A percentile compares a stretch with the other conserved stretches of the same genome.
Conservation (phyloP, 2,113 vertebrate genomes). For the Pterocles gutturalis region DNA sequence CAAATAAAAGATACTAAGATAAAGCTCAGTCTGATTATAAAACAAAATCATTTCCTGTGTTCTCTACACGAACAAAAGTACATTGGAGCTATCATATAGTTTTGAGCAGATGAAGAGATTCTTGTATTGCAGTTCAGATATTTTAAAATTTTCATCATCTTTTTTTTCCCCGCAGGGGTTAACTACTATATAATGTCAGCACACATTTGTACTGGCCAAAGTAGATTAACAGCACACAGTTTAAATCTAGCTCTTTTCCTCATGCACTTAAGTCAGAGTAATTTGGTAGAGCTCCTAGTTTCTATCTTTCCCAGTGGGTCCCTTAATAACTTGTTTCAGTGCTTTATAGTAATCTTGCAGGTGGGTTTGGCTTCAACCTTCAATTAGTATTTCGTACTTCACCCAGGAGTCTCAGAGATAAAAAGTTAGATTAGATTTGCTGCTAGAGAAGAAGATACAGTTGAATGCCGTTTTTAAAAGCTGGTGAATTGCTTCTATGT, state of each 20-base stretch:
- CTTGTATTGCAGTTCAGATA: not conserved
- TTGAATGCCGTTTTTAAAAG: not conserved
- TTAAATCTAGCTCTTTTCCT: not conserved
- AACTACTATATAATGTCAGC: not conserved
- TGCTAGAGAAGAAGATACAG: not conserved
- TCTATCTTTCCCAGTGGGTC: not conserved
- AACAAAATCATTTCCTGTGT: slow-evolving; percentile 1
- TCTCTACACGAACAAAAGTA: not conserved
- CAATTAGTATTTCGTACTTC: not conserved
- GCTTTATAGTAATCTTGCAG: not conserved
- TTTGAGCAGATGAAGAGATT: slow-evolving; percentile 24
- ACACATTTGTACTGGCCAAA: not conserved
- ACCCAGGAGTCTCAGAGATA: not conserved
- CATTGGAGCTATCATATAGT: not conserved
- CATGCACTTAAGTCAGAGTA: not conserved
- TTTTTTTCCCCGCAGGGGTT: not conserved
- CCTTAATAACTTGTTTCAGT: slow-evolving; percentile 4
- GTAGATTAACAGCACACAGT: not conserved
- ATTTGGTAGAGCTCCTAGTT: slow-evolving; percentile 7
- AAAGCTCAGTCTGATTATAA: slow-evolving; percentile 63
- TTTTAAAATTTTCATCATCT: not conserved
- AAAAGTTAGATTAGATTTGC: not conserved
- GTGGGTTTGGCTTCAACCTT: slow-evolving; percentile 4
- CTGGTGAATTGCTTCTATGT: not conserved
- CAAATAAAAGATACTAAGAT: slow-evolving; percentile 57